These are phyloP conservation scores for Nannospalax galili DNA, from an alignment of 2,113 vertebrate species.

Conservation along the genomic window DNA sequence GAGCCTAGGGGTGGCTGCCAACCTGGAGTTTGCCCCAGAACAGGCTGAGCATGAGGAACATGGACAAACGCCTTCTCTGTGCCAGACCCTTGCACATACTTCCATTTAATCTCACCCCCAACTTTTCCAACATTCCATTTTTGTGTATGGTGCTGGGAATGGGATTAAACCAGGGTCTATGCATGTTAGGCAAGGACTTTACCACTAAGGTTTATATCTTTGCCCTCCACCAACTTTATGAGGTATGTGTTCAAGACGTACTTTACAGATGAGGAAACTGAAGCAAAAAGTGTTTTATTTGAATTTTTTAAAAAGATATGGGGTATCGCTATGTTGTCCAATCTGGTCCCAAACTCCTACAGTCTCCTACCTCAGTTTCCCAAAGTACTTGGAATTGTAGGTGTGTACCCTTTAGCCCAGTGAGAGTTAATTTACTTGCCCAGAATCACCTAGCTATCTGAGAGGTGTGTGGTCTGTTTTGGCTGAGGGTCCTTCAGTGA, in stretches of 20 bases:
- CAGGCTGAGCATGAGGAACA: neutral
- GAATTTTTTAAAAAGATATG: neutral
- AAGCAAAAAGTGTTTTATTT: neutral
- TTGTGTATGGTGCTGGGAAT: neutral
- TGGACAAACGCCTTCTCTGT: neutral
- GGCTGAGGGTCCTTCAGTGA: accelerated
- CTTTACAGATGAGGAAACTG: slow-evolving; percentile 2
- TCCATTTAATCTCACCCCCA: neutral
- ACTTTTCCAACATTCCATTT: neutral
- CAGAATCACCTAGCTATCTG: neutral
- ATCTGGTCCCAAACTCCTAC: neutral
- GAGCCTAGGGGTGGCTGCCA: neutral
- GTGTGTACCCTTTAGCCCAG: neutral
- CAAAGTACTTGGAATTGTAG: neutral
- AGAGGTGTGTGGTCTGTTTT: neutral
- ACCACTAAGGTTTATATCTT: neutral
- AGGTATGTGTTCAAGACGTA: neutral
- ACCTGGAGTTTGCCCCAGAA: neutral
- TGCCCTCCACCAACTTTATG: neutral
- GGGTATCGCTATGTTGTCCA: neutral
- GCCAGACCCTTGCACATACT: neutral
- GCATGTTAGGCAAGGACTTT: neutral
- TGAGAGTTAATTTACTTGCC: neutral
- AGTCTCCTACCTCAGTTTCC: neutral
- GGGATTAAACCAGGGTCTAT: too few species aligned